Percentiles rank a stretch among this genome's conserved stretches.
Evolutionary conservation across 2,113 vertebrate genomes (phyloP).

Genomic region (Stigmatopora nigra): DNA sequence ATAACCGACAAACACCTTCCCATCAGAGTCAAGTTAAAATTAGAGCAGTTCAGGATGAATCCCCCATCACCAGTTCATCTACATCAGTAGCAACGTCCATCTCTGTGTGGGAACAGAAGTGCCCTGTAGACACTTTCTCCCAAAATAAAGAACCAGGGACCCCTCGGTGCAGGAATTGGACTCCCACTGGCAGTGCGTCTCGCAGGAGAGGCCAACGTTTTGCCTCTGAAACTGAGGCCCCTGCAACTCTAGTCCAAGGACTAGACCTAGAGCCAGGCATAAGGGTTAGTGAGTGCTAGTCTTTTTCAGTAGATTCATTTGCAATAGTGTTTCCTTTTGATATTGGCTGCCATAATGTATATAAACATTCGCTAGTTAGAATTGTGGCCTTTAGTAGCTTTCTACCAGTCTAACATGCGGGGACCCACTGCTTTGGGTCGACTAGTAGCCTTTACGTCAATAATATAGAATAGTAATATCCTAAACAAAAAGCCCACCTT

Average conservation of each 20-base stretch:
- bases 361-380: constrained; percentile 26
- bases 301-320: constrained; percentile 9
- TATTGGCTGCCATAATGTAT: constrained; percentile 1
- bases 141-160: constrained; percentile 56
- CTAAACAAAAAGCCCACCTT: background rate
- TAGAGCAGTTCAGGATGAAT: constrained; percentile 58
- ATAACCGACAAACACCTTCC: constrained; percentile 42
- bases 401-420: constrained; percentile 1
- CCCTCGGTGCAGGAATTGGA: constrained; percentile 64
- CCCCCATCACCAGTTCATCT: constrained; percentile 62
- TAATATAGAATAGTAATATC: constrained; percentile 8
- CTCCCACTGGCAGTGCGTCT: constrained; percentile 67
- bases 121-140: constrained; percentile 66
- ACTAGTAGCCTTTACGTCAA: constrained; percentile 4
- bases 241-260: constrained; percentile 58
- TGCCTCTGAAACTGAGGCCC: constrained; percentile 60
- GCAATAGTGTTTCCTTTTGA: background rate
- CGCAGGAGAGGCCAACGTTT: constrained; percentile 82
- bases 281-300: constrained; percentile 79
- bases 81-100: constrained; percentile 89
- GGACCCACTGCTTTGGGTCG: background rate
- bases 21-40: constrained; percentile 31
- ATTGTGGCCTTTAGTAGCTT: constrained; percentile 23
- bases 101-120: constrained; percentile 86
- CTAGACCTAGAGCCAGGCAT: constrained; percentile 73